A percentile compares a stretch with the other conserved stretches of the same genome.
Evolutionary conservation across 2,797 vertebrate genomes (phyloP).

Genomic region (Chromis chromis): DNA sequence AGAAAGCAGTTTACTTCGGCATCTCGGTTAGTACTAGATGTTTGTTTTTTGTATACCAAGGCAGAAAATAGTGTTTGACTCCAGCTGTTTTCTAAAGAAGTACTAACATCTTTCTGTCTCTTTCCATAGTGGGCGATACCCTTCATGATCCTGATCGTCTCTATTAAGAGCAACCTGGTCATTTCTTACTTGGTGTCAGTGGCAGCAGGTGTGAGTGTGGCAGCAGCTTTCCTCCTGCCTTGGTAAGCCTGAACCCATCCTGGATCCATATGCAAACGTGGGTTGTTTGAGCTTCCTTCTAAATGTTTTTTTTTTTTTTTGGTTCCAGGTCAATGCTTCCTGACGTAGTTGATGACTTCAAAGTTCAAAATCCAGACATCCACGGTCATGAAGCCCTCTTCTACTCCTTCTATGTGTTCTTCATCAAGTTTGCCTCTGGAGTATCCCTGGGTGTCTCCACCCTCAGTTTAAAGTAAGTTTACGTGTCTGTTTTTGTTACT

Average conservation of each 20-base stretch:
- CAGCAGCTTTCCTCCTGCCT: conserved; percentile 92
- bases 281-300: not conserved
- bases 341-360: conserved; percentile 95
- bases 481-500: not conserved
- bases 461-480: conserved; percentile 91
- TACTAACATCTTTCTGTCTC: conserved; percentile 4
- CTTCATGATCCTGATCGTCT: conserved; percentile 90
- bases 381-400: conserved; percentile 93
- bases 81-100: not conserved
- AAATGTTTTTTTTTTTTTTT: not conserved
- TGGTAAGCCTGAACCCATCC: conserved; percentile 85
- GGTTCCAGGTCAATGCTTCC: conserved; percentile 95
- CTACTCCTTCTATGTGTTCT: conserved; percentile 98
- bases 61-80: not conserved
- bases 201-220: conserved; percentile 92
- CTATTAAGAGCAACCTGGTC: conserved; percentile 84
- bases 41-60: not conserved
- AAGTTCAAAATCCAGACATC: conserved; percentile 88
- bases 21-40: conserved; percentile 86
- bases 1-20: conserved; percentile 90
- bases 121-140: conserved; percentile 89
- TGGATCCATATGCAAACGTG: not conserved
- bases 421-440: conserved; percentile 95
- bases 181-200: conserved; percentile 90
- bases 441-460: conserved; percentile 95